Conservation (phyloP, 1,140 invertebrate species). For the Cherax destructor region DNA sequence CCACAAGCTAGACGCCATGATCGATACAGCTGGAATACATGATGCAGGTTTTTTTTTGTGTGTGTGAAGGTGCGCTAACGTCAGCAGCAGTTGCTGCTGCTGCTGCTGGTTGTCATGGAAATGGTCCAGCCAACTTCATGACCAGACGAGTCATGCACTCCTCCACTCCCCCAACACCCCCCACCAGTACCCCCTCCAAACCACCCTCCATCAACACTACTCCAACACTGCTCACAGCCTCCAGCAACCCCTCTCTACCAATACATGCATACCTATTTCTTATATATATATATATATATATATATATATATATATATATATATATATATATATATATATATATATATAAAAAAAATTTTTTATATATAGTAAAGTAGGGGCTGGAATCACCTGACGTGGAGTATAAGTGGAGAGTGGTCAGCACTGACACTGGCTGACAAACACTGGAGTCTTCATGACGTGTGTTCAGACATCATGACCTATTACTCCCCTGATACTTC, state of each 20-base stretch:
- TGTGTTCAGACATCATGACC: too few relatives aligned
- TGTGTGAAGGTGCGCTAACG: background rate
- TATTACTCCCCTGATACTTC: too few relatives aligned
- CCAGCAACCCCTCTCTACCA: background rate
- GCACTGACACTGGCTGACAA: too few relatives aligned
- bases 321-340: too few relatives aligned
- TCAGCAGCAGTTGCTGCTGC: background rate
- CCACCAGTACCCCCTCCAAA: background rate
- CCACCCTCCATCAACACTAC: background rate
- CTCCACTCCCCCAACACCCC: background rate
- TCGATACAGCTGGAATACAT: background rate
- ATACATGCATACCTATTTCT: background rate
- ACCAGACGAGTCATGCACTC: background rate
- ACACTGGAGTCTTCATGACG: too few relatives aligned
- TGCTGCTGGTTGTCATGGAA: conserved; percentile 4
- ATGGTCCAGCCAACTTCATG: conserved; percentile 3
- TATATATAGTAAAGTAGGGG: too few relatives aligned
- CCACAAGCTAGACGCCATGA: background rate
- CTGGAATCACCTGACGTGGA: too few relatives aligned
- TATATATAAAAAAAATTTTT: too few relatives aligned
- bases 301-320: too few relatives aligned
- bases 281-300: too few relatives aligned
- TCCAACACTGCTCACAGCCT: background rate
- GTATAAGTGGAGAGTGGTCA: too few relatives aligned
- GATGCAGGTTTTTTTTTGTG: background rate